Percentiles rank a stretch among this genome's conserved stretches.
These are phyloP conservation scores for Trachemys scripta DNA, from an alignment of 2,113 vertebrate species.

Conservation along the genomic window DNA sequence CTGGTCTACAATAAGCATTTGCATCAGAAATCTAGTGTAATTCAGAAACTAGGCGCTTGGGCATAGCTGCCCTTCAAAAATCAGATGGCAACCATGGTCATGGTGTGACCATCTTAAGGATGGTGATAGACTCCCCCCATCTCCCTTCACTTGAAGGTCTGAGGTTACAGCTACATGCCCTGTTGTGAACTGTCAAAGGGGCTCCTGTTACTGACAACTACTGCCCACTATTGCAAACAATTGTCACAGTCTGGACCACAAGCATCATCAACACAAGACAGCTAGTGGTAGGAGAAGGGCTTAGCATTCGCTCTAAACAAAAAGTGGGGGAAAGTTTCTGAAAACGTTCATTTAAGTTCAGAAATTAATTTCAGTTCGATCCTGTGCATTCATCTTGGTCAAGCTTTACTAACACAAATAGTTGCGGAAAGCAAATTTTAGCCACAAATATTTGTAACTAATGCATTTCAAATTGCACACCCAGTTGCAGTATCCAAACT, in stretches of 20 bases:
- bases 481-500: background rate
- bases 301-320: background rate
- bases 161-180: background rate
- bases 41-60: background rate
- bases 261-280: background rate
- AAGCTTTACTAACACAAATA: background rate
- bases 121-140: background rate
- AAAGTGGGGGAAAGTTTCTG: background rate
- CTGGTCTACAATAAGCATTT: background rate
- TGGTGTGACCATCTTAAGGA: background rate
- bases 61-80: background rate
- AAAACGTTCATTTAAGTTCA: background rate
- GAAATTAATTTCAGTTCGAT: background rate
- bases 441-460: background rate
- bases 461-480: background rate
- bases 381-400: background rate
- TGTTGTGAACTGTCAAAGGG: background rate
- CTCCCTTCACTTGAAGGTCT: background rate
- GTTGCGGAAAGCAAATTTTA: background rate
- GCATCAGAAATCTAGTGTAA: background rate
- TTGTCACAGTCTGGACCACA: background rate
- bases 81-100: background rate
- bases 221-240: background rate
- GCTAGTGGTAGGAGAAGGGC: background rate
- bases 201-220: background rate